Base-by-base conservation (phyloP, 2,888 invertebrate genomes). In the Zaprionus bogoriensis region DNA sequence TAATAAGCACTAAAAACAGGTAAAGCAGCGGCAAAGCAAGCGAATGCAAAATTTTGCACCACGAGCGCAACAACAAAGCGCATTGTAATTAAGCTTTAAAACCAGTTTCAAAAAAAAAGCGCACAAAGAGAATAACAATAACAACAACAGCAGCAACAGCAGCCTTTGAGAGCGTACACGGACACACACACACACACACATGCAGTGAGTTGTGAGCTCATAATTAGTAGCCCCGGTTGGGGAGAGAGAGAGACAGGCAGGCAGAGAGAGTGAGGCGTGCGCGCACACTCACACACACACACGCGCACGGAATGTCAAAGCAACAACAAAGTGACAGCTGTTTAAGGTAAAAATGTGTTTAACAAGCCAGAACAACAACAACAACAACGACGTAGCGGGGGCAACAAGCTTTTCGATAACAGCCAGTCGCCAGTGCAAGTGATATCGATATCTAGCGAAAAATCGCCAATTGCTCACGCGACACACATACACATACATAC, bases 301-400 rank as follows among this genome's bases (percentile, higher is more conserved):
- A 45, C 45, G 19, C 17, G 38, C 17, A 48, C 4, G 44, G 41
- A 55, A 48, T 60, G 54, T 59, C 46, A 74, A 52, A 73, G 58
- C 84, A 81, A 82, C 82, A 82, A 87, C 46, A 74, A 52, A 73
- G 58, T 86, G 84, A 82, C 82, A 82, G 82, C 82, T 82, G 82
- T 82, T 82, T 78, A 78, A 66, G 82, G 65, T 74, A 81, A 80
- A 76, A 48, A n/a, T 70, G 59, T 63, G 47, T 62, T 48, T 12
- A 58, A 45, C 45, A 53, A 50, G 36, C 25, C 47, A 42, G 2
- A 38, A 52, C 41, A 62, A 41, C 38, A 53, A 66, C 39, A 48
- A 42, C 39, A 54, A 68, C 61, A 74, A 75, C 61, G 68, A 62
- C 23, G 72, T 68, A 63, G 60, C 48, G 32, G 54, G 51, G 38